Evolutionary conservation across 2,797 vertebrate species (phyloP).

Genomic region (Ibycter americanus): DNA sequence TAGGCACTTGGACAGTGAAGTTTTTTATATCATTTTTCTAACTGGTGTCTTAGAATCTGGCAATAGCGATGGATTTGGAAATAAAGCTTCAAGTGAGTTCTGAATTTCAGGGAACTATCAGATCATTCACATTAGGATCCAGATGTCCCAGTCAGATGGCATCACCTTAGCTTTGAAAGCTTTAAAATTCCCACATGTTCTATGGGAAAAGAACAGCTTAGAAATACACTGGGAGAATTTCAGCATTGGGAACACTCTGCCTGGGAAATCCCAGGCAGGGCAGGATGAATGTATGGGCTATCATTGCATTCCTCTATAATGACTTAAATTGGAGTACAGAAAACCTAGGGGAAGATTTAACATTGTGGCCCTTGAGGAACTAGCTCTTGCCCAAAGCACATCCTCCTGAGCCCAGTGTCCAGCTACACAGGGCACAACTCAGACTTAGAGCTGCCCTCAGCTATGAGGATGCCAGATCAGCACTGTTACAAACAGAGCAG

Average conservation of each 20-base stretch:
- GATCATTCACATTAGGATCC: not conserved
- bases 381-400: not conserved
- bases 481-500: not conserved
- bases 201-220: not conserved
- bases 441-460: not conserved
- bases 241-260: not conserved
- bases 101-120: not conserved
- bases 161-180: not conserved
- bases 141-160: not conserved
- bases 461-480: not conserved
- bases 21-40: not conserved
- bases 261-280: not conserved
- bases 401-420: not conserved
- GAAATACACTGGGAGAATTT: not conserved
- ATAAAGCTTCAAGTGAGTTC: not conserved
- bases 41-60: not conserved
- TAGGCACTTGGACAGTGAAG: not conserved
- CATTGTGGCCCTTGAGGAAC: not conserved
- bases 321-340: not conserved
- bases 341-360: not conserved
- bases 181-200: not conserved
- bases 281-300: not conserved
- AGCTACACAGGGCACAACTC: not conserved
- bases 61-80: rapidly evolving
- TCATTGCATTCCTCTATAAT: not conserved